Conservation (phyloP, 2,888 invertebrate genomes). For the Oxyscelio sp. region DNA sequence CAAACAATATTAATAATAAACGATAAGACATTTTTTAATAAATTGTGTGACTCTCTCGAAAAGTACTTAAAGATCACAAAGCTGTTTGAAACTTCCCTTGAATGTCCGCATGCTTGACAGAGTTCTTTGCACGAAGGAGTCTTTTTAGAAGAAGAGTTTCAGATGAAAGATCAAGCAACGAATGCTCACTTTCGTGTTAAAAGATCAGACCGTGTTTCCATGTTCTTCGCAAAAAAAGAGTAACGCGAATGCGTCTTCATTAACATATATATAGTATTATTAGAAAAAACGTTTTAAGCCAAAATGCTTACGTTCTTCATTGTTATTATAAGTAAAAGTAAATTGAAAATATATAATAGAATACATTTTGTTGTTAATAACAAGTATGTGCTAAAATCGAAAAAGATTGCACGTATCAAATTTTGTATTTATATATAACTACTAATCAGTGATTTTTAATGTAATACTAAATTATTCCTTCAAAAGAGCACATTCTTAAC, state of each 20-base stretch:
- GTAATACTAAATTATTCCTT: too few species aligned
- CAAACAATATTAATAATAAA: slow-evolving; percentile 21
- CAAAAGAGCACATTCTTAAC: too few species aligned
- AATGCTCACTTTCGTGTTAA: slow-evolving; percentile 45
- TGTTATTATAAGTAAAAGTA: too few species aligned
- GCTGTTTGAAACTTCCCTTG: slow-evolving; percentile 44
- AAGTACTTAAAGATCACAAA: slow-evolving; percentile 34
- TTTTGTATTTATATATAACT: too few species aligned
- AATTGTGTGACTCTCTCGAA: slow-evolving; percentile 41
- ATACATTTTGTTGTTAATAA: too few species aligned
- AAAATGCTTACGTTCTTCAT: too few species aligned
- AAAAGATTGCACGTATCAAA: too few species aligned
- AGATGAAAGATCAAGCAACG: slow-evolving; percentile 56
- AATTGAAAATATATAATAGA: too few species aligned
- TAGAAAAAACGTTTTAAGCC: background rate
- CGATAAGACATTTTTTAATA: slow-evolving; percentile 38
- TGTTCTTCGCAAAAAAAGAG: slow-evolving; percentile 12
- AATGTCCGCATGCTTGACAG: slow-evolving; percentile 52
- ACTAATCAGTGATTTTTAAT: too few species aligned
- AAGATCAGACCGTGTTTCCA: slow-evolving; percentile 36
- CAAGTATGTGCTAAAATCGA: too few species aligned
- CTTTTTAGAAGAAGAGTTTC: slow-evolving; percentile 49
- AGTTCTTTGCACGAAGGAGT: slow-evolving; percentile 39
- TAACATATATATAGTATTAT: slow-evolving; percentile 19
- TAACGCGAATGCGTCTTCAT: slow-evolving; percentile 38